Conservation (phyloP, 2,797 vertebrate species). For the Darevskia nairensis region DNA sequence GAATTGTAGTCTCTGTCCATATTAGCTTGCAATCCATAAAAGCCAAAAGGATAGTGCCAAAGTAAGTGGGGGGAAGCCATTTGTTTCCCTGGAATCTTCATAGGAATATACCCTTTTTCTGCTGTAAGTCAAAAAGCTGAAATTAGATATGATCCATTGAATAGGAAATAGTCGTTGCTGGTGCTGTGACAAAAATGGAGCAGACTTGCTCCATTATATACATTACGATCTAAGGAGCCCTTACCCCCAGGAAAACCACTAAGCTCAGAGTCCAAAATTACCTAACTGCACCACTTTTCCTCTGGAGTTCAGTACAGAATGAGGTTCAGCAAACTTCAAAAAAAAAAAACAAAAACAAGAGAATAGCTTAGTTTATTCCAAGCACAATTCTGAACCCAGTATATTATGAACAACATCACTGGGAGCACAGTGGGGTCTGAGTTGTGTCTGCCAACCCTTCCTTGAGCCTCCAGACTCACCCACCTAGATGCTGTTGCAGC, state of each 20-base stretch:
- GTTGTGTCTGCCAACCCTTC: no score
- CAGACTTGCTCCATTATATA: no score
- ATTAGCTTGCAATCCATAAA: conserved; percentile 3
- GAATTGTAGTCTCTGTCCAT: conserved; percentile 7
- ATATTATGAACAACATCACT: not conserved
- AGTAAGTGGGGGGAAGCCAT: not conserved
- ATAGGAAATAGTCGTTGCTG: no score
- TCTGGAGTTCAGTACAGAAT: not conserved
- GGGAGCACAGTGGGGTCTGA: not conserved
- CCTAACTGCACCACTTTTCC: no score
- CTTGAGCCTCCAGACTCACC: not conserved
- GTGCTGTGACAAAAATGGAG: no score
- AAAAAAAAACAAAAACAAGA: not conserved
- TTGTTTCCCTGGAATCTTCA: not conserved
- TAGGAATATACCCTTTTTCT: not conserved
- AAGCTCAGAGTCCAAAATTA: no score
- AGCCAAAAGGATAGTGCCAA: not conserved
- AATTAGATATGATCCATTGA: no score
- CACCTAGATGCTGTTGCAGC: not conserved
- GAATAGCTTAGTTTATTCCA: not conserved
- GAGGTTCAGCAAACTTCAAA: not conserved
- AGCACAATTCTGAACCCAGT: not conserved
- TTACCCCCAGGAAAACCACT: not conserved
- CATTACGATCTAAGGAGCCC: no score
- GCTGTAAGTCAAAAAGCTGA: not conserved